Base-by-base conservation (phyloP, 2,888 invertebrate genomes). In the Caenorhabditis afra region DNA sequence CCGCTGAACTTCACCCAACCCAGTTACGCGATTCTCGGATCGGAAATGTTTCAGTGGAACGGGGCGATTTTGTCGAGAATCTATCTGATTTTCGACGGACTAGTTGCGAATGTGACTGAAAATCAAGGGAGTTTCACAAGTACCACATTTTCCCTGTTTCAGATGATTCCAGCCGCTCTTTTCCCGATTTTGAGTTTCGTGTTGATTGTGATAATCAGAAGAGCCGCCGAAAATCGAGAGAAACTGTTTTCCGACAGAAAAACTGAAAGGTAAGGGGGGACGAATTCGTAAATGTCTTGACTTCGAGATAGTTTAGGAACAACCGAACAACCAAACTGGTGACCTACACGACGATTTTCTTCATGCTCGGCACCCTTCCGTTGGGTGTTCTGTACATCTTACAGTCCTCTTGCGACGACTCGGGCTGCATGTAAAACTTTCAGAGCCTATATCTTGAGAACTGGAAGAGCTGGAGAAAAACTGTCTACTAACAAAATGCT, bases 161-260 rank as follows among this genome's bases (percentile, higher is more conserved):
- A 55, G 39, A 37, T 55, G 1, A n/a, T 39, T 12, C 55, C 55
- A 1, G 11, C 55, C 10, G 18, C 37, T 4, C 16, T 55, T 1
- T 39, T 55, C n/a, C 55, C 55, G 18, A 39, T 55, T 18, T n/a
- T 55, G 18, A 55, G 37, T 4, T 1, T 55, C n/a, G 11, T 39
- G 37, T 12, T 55, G 7, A 39, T 55, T n/a, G 1, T n/a, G 4
- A 35, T 37, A 20, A 4, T 55, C 4, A 8, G 35, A 18, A 37
- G 37, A 55, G 39, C 37, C 14, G n/a, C 55, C 11, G 55, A 11
- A 8, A 39, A 37, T 18, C 55, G 55, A 16, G 55, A 55, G 3
- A 10, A 37, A 39, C n/a, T 55, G 18, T 55, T 55, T n/a, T 55
- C 55, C 3, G 39, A 39, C 8, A 16, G 18, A 18, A 37, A 55